Percentiles rank a stretch among this genome's conserved stretches.
phyloP scores from a whole-genome alignment of 2,888 invertebrate genomes.

The Oxytorus armatus region DNA sequence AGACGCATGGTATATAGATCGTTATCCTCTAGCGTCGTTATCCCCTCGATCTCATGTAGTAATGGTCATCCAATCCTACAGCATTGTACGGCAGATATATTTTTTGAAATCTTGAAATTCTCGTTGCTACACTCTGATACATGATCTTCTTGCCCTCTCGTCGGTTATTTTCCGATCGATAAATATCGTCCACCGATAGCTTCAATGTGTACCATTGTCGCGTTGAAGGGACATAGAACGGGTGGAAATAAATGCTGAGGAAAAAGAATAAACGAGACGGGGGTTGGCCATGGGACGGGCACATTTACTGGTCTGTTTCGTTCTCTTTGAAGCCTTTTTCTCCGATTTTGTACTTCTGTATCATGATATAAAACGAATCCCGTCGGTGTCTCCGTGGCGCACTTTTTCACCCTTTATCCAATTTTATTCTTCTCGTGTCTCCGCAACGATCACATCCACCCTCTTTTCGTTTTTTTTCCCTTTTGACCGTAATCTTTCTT shows the following conservation, averaged over 20 bases:
- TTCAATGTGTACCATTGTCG: neutral
- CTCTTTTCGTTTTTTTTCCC: conserved; percentile 22
- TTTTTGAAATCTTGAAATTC: no score
- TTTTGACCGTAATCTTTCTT: conserved; percentile 14
- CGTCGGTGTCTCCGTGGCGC: conserved; percentile 6
- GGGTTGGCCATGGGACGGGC: neutral
- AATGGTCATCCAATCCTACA: no score
- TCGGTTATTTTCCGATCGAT: neutral
- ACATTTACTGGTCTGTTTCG: neutral
- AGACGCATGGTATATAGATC: no score
- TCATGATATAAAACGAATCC: conserved; percentile 1
- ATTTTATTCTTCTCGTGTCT: conserved; percentile 31
- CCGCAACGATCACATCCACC: conserved; percentile 8
- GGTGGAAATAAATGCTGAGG: neutral
- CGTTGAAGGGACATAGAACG: neutral
- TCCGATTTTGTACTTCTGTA: neutral
- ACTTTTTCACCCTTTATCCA: conserved; percentile 36
- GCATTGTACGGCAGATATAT: no score
- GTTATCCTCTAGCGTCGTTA: no score
- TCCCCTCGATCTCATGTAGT: no score
- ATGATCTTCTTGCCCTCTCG: no score
- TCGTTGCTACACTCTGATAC: no score
- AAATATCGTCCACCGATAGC: neutral
- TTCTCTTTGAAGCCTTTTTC: conserved; percentile 8
- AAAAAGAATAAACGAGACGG: neutral